Percentiles rank a stretch among this genome's conserved stretches.
Conservation (phyloP, 2,113 vertebrate genomes). For the Aspiorhynchus laticeps region DNA sequence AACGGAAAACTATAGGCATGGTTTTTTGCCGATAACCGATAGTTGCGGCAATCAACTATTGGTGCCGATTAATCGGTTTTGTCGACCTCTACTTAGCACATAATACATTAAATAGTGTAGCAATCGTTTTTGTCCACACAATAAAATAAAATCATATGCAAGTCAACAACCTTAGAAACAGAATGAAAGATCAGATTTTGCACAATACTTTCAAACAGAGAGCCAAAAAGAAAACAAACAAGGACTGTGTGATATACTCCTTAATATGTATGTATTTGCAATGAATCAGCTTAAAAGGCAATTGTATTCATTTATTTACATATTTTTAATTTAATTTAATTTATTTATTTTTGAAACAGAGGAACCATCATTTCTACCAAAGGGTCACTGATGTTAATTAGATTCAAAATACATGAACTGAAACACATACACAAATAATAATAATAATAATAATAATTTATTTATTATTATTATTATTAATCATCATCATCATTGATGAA, state of each 20-base stretch:
- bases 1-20: no score
- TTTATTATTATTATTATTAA: no score
- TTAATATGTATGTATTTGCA: neutral
- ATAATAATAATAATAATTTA: neutral
- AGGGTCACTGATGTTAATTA: neutral
- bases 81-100: no score
- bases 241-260: neutral
- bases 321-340: no score
- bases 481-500: neutral
- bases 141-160: slow-evolving; percentile 5
- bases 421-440: neutral
- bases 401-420: neutral
- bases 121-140: neutral
- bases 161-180: neutral
- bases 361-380: neutral
- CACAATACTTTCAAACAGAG: neutral
- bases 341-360: neutral
- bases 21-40: no score
- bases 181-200: neutral
- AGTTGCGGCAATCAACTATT: no score
- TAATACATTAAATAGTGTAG: neutral
- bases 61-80: no score
- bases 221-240: neutral
- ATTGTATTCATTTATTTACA: neutral
- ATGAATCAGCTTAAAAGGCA: neutral